Base-by-base conservation (phyloP, 2,797 vertebrate genomes). In the Gymnoscopelus microlampas region DNA sequence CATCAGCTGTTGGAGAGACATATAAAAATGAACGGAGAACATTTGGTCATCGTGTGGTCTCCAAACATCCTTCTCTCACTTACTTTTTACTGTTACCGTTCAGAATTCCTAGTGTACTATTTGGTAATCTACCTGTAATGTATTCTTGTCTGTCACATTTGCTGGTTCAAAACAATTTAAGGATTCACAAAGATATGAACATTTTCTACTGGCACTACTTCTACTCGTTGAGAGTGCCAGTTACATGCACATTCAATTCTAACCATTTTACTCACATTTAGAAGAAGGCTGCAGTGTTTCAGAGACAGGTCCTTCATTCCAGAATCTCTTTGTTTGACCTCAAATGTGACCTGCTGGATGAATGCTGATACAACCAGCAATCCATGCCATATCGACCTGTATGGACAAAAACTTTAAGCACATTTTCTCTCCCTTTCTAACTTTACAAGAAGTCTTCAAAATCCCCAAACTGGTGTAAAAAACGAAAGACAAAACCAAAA, bases 301-400 rank as follows among this genome's bases (percentile, higher is more conserved):
- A 94, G 79, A 65, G 88, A 73, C 73, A 92, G 64, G 0, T 82
- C 82, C 29, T 57, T 61, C 53, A 90, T n/a, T 35, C 72, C 79
- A 0, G 59, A n/a, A 59, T 91, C 84, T 0, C 24, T 51, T 2
- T 32, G 55, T 7, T 78, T 23, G 0, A 88, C 63, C 54, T 85
- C 82, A 1, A 87, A 69, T 32, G 90, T 26, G 3, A 94, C 78
- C 4, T 91, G 83, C 77, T 94, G 91, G 53, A 94, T 88, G 67
- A 94, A 94, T 4, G 89, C 85, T 1, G 88, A 79, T 2, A 93
- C 80, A 1, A 92, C 66, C 48, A 88, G 85, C 74, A 91, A 78
- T 12, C 90, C 86, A 4, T 70, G 50, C 93, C 93, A 94, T 56
- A 82, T 66, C 0, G 78, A 84, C 84, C 94, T 94, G 76, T 32